A percentile compares a stretch with the other conserved stretches of the same genome.
Evolutionary conservation across 2,797 vertebrate genomes (phyloP).

Genomic region (Sebastes oblongus): DNA sequence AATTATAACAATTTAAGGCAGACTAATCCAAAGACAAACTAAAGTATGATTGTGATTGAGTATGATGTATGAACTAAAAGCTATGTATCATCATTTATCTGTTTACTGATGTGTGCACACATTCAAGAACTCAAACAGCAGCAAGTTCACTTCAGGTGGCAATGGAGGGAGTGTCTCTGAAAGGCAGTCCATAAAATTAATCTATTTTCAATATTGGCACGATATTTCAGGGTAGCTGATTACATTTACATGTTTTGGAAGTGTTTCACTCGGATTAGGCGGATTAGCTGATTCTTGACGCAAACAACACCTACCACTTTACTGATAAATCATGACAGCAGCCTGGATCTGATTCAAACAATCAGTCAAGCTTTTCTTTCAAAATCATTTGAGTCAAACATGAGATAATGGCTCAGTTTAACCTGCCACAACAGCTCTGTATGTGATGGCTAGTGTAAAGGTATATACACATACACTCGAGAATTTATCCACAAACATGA

Average conservation of each 20-base stretch:
- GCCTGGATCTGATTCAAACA: slow-evolving; percentile 18
- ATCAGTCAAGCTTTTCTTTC: background rate
- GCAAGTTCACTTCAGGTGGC: background rate
- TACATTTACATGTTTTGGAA: background rate
- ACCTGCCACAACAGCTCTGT: background rate
- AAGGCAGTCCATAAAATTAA: background rate
- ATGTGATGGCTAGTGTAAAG: background rate
- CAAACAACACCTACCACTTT: slow-evolving; percentile 23
- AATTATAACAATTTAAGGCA: background rate
- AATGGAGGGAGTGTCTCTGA: background rate
- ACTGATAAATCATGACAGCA: background rate
- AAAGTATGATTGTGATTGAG: background rate
- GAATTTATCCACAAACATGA: background rate
- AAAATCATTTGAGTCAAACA: background rate
- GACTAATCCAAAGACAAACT: background rate
- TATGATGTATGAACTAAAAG: no score
- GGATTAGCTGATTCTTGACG: slow-evolving; percentile 1
- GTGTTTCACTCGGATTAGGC: background rate
- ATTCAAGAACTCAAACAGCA: no score
- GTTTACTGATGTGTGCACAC: no score
- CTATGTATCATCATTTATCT: background rate
- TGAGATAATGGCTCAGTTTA: background rate
- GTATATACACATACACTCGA: background rate
- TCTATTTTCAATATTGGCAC: background rate
- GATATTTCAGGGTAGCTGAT: background rate